A percentile compares a stretch with the other conserved stretches of the same genome.
Conservation (phyloP, 2,113 vertebrate genomes). For the Ctenodactylus gundi region DNA sequence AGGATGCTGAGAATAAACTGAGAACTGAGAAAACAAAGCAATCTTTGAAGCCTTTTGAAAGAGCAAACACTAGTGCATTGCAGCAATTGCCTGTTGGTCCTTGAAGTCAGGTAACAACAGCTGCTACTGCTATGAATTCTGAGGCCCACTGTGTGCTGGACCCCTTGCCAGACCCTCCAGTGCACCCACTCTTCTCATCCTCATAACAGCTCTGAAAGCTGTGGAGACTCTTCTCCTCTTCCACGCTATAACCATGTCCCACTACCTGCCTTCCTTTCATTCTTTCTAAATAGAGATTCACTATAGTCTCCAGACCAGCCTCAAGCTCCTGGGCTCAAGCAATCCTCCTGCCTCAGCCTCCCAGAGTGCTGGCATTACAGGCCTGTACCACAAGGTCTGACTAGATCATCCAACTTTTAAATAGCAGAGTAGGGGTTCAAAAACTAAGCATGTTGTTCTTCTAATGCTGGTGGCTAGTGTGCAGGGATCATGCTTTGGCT, state of each 20-base stretch:
- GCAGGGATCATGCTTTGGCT: not conserved
- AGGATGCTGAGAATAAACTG: not conserved
- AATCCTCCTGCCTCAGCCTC: not conserved
- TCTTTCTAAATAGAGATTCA: not conserved
- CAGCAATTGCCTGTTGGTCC: not conserved
- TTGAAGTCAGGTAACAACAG: not conserved
- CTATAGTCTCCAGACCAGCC: not conserved
- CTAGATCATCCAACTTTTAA: not conserved
- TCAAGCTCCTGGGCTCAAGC: not conserved
- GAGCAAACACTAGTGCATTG: not conserved
- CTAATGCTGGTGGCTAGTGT: not conserved
- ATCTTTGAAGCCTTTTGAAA: not conserved
- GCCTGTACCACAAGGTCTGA: too few relatives aligned
- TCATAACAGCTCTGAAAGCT: not conserved
- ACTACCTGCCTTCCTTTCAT: not conserved
- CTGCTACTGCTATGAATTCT: not conserved
- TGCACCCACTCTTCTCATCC: not conserved
- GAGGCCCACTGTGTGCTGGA: not conserved
- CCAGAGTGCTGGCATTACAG: not conserved
- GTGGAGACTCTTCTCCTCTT: not conserved
- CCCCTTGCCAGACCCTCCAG: not conserved
- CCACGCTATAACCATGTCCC: not conserved
- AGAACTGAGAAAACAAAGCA: not conserved
- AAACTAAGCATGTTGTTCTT: not conserved
- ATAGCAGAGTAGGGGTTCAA: not conserved